A percentile compares a stretch with the other conserved stretches of the same genome.
phyloP scores from a whole-genome alignment of 2,797 vertebrate species.

The Sebastolobus altivelis region DNA sequence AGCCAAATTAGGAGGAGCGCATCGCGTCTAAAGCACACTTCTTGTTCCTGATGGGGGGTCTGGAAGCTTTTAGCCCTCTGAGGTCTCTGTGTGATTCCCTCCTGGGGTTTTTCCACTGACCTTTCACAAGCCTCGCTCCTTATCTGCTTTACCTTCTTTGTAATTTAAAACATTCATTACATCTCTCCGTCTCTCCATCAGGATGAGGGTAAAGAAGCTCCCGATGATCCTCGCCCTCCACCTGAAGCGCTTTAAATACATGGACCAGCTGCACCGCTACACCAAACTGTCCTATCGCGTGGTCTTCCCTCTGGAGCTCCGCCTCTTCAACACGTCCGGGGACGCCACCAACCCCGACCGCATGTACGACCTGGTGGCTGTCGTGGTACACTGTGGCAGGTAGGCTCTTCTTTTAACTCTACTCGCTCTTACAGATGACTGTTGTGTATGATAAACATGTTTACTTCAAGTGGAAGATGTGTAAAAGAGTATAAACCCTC shows the following conservation, averaged over 20 bases:
- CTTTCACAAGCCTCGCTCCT: too few species aligned
- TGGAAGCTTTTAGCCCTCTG: slow-evolving; percentile 27
- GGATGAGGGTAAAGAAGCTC: slow-evolving; percentile 94
- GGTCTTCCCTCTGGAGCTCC: slow-evolving; percentile 94
- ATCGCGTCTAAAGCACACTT: not conserved
- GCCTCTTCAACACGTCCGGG: slow-evolving; percentile 95
- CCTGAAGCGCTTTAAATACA: slow-evolving; percentile 95
- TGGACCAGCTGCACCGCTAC: slow-evolving; percentile 96
- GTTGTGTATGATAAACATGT: not conserved
- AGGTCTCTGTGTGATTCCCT: not conserved
- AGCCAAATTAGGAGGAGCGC: not conserved
- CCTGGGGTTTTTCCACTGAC: not conserved
- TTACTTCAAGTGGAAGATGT: not conserved
- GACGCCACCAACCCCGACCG: slow-evolving; percentile 95
- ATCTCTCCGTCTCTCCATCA: slow-evolving; percentile 41
- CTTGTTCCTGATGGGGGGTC: not conserved
- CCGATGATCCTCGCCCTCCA: slow-evolving; percentile 95
- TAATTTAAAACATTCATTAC: not conserved
- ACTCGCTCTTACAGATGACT: not conserved
- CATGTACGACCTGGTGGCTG: slow-evolving; percentile 95
- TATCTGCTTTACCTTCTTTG: not conserved
- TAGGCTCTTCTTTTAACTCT: slow-evolving; percentile 33
- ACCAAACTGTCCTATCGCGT: slow-evolving; percentile 95
- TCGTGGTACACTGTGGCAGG: slow-evolving; percentile 95
- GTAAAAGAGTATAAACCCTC: too few species aligned